Base-by-base conservation (phyloP, 1,140 invertebrate genomes). In the Drosophila insularis region DNA sequence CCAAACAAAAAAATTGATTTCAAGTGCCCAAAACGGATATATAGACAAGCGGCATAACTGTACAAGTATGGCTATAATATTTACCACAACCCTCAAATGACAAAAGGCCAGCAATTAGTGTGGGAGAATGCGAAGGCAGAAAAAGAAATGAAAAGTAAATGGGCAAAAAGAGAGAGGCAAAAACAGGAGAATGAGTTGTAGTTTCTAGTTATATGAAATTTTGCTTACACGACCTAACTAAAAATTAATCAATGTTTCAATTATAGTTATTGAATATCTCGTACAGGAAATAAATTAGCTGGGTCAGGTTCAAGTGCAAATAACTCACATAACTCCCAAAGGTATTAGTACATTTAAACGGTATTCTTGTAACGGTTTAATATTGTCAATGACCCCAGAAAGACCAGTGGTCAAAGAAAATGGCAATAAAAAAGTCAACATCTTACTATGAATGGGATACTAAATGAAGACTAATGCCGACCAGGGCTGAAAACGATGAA, bases 1-100 rank as follows among this genome's bases (percentile, higher is more conserved):
- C 37, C n/a, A 46, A 50, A 43, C 46, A 62, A 46, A 50, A 43
- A 62, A 62, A 62, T 62, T 62, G 60, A 62, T 40, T 62, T 27
- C 21, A 50, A 62, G 58, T 62, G 40, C n/a, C 17, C 35, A 37
- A 13, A 21, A 21, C 43, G 43, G 43, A 50, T 21, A 50, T 21
- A 21, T 21, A 14, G 43, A 19, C 2, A 17, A 6, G 17, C 43
- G 43, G 5, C 17, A 21, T 21, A 50, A 50, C 39, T 62, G 35
- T 62, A 46, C 17, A 40, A 21, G 27, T 63, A 46, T 17, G 10
- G 35, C 35, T 27, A 43, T 50, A 27, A 37, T 27, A 14, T 13
- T 43, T n/a, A 17, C 7, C 17, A 21, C 31, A 27, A 17, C 27
- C 27, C 27, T 27, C 5, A 27, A 27, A 5, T 2, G 27, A 27